Evolutionary conservation across 2,113 vertebrate species (phyloP).

Genomic region (Chrysemys picta): DNA sequence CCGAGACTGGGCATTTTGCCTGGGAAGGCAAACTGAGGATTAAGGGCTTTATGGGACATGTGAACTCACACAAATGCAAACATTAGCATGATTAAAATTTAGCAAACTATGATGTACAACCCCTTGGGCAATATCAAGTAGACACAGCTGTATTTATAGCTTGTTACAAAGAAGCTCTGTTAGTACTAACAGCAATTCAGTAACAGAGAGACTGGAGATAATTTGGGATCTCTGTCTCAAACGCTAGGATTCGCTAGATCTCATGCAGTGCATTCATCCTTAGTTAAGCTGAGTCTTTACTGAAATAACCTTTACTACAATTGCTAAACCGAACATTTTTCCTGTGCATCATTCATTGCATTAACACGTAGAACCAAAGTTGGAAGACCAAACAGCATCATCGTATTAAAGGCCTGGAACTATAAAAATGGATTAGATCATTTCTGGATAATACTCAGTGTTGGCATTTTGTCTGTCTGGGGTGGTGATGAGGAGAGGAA

Average conservation of each 20-base stretch:
- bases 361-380: not conserved
- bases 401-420: not conserved
- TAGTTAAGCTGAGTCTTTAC: not conserved
- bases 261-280: accelerated
- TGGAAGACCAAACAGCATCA: not conserved
- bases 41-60: constrained; percentile 73
- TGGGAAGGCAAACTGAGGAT: constrained; percentile 73
- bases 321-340: not conserved
- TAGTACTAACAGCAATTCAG: constrained; percentile 48
- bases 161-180: constrained; percentile 69
- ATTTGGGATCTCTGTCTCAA: not conserved
- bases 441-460: not conserved
- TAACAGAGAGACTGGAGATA: constrained; percentile 1
- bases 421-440: not conserved
- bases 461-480: not conserved
- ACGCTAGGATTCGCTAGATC: accelerated
- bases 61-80: constrained; percentile 79
- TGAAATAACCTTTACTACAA: not conserved
- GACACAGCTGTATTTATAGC: constrained; percentile 61
- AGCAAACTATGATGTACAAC: constrained; percentile 67
- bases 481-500: not conserved
- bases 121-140: constrained; percentile 65
- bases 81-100: constrained; percentile 78
- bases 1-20: constrained; percentile 70
- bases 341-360: not conserved